A percentile compares a stretch with the other conserved stretches of the same genome.
These are phyloP conservation scores for Malurus elegans DNA, from an alignment of 2,113 vertebrate species.

Conservation along the genomic window DNA sequence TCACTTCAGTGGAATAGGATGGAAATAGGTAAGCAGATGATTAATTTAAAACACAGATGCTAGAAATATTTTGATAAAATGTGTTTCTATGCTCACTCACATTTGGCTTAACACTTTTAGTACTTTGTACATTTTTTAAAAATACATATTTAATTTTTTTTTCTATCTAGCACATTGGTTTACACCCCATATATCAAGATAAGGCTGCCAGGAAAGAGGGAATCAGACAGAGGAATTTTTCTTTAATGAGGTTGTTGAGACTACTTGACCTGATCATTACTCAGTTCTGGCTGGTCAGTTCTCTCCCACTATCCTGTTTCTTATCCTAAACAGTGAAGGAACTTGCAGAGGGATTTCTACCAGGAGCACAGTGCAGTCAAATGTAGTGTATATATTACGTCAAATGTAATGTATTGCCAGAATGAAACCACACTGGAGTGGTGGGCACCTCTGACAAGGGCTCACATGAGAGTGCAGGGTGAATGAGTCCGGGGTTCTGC, in stretches of 20 bases:
- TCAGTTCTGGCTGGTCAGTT: background rate
- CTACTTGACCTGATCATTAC: background rate
- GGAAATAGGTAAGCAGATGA: background rate
- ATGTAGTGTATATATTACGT: too few relatives aligned
- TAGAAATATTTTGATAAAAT: background rate
- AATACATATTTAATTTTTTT: background rate
- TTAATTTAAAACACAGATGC: background rate
- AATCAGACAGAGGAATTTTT: background rate
- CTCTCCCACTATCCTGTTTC: background rate
- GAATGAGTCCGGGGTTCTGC: background rate
- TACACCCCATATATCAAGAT: background rate
- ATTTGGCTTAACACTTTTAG: background rate
- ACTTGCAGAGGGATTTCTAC: background rate
- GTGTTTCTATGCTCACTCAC: background rate
- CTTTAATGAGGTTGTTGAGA: background rate
- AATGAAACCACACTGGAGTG: background rate
- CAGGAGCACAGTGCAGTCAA: background rate
- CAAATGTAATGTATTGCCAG: background rate
- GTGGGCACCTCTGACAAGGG: background rate
- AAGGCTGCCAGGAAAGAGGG: background rate
- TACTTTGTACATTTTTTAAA: background rate
- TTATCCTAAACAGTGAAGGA: background rate
- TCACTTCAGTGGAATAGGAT: background rate
- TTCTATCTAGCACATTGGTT: background rate
- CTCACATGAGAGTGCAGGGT: background rate